These are phyloP conservation scores for Nineta flava DNA, from an alignment of 2,888 invertebrate genomes.

Conservation along the genomic window DNA sequence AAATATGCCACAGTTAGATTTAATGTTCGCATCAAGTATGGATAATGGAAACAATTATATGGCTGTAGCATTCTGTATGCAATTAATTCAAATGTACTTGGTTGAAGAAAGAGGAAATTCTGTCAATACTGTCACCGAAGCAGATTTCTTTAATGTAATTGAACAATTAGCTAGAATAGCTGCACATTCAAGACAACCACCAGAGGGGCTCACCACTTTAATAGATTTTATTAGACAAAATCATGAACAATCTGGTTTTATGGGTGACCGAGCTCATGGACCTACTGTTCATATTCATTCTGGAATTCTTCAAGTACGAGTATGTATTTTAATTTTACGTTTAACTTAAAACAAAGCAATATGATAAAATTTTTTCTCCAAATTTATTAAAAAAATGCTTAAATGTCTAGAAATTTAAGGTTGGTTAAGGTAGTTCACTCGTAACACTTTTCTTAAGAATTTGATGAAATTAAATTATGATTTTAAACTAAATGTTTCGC, in stretches of 20 bases:
- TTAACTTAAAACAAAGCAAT: too few relatives aligned
- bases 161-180: slow-evolving; percentile 67
- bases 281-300: slow-evolving; percentile 85
- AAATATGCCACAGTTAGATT: slow-evolving; percentile 68
- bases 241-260: slow-evolving; percentile 52
- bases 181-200: slow-evolving; percentile 57
- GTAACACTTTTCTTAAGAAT: too few relatives aligned
- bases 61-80: slow-evolving; percentile 81
- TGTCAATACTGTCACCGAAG: slow-evolving; percentile 52
- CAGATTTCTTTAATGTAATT: slow-evolving; percentile 74
- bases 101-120: slow-evolving; percentile 66
- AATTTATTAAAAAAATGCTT: too few relatives aligned
- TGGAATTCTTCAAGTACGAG: slow-evolving; percentile 71
- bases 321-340: slow-evolving; percentile 26
- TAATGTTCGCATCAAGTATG: slow-evolving; percentile 69
- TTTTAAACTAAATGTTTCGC: too few relatives aligned
- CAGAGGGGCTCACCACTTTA: slow-evolving; percentile 66
- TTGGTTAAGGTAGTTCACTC: too few relatives aligned
- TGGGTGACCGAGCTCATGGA: slow-evolving; percentile 64
- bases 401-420: too few relatives aligned
- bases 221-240: slow-evolving; percentile 66
- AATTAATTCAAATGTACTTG: slow-evolving; percentile 72
- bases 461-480: too few relatives aligned
- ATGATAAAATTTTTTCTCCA: too few relatives aligned
- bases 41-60: slow-evolving; percentile 55